phyloP scores from a whole-genome alignment of 2,888 invertebrate genomes.

The Erannis defoliaria region DNA sequence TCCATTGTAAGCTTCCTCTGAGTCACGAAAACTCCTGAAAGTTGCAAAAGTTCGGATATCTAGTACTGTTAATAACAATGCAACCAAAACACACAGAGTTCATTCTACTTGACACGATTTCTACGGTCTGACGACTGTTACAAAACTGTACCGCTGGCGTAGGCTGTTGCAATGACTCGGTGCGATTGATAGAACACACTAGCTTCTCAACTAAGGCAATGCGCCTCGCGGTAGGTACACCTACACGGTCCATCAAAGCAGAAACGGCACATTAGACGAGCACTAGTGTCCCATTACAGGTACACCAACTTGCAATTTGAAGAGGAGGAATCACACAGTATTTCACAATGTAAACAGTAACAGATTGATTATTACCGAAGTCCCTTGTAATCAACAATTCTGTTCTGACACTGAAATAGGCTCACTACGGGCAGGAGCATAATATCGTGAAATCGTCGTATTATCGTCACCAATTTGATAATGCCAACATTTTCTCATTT shows the following conservation, averaged over 20 bases:
- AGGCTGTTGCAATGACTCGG: conserved; percentile 60
- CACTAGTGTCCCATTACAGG: conserved; percentile 67
- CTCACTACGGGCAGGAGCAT: conserved; percentile 47
- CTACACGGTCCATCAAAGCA: conserved; percentile 67
- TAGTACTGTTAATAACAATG: conserved; percentile 39
- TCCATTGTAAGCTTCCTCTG: conserved; percentile 57
- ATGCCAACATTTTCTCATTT: conserved; percentile 74
- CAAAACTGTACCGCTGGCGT: conserved; percentile 73
- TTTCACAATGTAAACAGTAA: conserved; percentile 84
- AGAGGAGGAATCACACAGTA: conserved; percentile 57
- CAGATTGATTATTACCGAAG: conserved; percentile 67
- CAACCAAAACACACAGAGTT: conserved; percentile 55
- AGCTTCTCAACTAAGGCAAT: conserved; percentile 49
- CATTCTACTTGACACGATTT: conserved; percentile 81
- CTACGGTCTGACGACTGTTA: conserved; percentile 83
- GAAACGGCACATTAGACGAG: conserved; percentile 64
- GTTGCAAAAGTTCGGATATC: conserved; percentile 44
- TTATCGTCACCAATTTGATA: conserved; percentile 75
- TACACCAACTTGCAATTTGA: conserved; percentile 66
- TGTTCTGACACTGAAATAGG: conserved; percentile 49
- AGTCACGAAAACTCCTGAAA: conserved; percentile 45
- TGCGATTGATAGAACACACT: conserved; percentile 31
- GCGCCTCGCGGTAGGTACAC: conserved; percentile 68
- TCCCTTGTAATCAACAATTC: conserved; percentile 50
- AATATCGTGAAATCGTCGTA: conserved; percentile 60